These are phyloP conservation scores for Orthosia gothica DNA, from an alignment of 2,888 invertebrate species.

Conservation along the genomic window DNA sequence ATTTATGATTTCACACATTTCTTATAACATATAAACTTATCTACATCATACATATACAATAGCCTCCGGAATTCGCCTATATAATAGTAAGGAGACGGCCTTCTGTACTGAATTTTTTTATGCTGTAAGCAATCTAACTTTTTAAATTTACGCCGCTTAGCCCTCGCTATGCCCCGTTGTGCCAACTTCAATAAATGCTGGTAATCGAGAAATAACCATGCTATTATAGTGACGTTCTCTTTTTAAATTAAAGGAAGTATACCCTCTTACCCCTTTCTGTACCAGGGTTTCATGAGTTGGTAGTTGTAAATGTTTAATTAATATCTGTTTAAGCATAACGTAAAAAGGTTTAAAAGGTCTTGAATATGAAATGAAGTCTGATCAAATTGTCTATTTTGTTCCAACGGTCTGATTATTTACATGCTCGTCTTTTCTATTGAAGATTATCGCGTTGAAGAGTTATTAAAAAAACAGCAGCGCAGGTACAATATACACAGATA, in stretches of 20 bases:
- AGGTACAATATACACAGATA: too few relatives aligned
- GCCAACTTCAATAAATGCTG: constrained; percentile 33
- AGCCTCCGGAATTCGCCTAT: too few relatives aligned
- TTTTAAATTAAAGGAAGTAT: constrained; percentile 12
- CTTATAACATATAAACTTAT: too few relatives aligned
- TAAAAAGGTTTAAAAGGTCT: neutral
- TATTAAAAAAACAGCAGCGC: neutral
- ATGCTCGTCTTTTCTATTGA: neutral
- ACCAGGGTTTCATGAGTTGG: constrained; percentile 12
- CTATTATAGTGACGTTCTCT: constrained; percentile 14
- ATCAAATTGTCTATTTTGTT: neutral
- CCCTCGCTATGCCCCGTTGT: constrained; percentile 29
- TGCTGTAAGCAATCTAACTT: constrained; percentile 25
- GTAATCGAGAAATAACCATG: constrained; percentile 40
- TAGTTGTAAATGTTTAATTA: neutral
- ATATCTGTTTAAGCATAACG: neutral
- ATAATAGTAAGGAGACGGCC: neutral
- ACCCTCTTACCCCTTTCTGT: neutral
- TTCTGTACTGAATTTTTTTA: neutral
- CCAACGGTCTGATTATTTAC: too few relatives aligned
- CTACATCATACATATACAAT: too few relatives aligned
- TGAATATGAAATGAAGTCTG: constrained; percentile 9
- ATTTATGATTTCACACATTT: too few relatives aligned
- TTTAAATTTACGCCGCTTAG: constrained; percentile 55
- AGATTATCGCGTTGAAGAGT: neutral